These are phyloP conservation scores for Melipona beecheii DNA, from an alignment of 2,888 invertebrate species.

Conservation along the genomic window DNA sequence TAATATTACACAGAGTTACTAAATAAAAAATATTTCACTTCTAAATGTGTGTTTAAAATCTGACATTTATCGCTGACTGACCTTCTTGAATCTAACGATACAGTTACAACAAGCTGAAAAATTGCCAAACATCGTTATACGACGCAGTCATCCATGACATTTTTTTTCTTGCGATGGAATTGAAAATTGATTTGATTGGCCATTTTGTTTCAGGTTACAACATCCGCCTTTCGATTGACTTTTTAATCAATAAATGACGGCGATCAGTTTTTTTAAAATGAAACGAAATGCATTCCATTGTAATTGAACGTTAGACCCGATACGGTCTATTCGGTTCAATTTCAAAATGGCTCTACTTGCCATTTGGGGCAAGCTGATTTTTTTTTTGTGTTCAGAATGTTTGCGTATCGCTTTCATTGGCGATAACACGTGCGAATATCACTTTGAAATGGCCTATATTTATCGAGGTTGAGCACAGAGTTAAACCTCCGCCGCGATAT, in stretches of 20 bases:
- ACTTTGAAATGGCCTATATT: slow-evolving; percentile 26
- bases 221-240: not conserved
- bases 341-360: slow-evolving; percentile 1
- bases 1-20: too few relatives aligned
- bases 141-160: not conserved
- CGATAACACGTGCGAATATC: not conserved
- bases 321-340: too few relatives aligned
- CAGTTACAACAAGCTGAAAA: not conserved
- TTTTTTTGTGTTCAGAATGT: not conserved
- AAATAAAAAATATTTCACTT: too few relatives aligned
- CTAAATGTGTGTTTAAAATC: too few relatives aligned
- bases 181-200: slow-evolving; percentile 19
- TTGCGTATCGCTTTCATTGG: not conserved
- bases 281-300: not conserved
- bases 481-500: slow-evolving; percentile 35
- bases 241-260: slow-evolving; percentile 34
- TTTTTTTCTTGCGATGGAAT: not conserved
- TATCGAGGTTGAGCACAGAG: slow-evolving; percentile 9
- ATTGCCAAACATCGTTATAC: too few relatives aligned
- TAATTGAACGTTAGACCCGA: slow-evolving; percentile 12
- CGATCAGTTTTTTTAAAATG: slow-evolving; percentile 13
- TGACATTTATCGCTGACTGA: too few relatives aligned
- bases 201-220: not conserved
- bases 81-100: too few relatives aligned
- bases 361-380: not conserved